phyloP scores from a whole-genome alignment of 2,113 vertebrate genomes.

The Phalacrocorax aristotelis region DNA sequence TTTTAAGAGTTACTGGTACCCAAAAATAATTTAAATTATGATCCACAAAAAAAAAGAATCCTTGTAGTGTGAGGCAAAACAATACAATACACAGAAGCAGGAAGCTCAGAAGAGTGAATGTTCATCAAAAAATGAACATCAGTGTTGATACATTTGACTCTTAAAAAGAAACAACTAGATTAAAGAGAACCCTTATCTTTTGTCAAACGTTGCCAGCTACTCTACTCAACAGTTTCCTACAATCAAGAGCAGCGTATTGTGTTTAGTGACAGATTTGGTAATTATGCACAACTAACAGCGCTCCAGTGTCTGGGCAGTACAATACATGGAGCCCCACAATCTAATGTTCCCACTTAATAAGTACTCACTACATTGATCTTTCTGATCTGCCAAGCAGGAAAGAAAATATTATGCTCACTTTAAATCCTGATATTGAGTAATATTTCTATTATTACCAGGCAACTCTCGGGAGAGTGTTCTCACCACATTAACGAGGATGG shows the following conservation, averaged over 20 bases:
- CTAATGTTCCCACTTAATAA: conserved; percentile 28
- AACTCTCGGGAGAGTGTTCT: not conserved
- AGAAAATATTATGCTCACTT: not conserved
- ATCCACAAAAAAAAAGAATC: not conserved
- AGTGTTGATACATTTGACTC: not conserved
- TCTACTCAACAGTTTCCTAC: not conserved
- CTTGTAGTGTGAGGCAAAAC: not conserved
- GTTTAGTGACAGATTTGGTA: not conserved
- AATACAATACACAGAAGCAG: not conserved
- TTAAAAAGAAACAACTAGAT: not conserved
- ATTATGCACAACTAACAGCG: not conserved
- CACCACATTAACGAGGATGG: not conserved
- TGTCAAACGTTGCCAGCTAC: not conserved
- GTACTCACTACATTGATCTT: conserved; percentile 2
- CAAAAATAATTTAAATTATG: not conserved
- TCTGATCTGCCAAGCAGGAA: not conserved
- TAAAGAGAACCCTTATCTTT: not conserved
- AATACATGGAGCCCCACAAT: conserved; percentile 31
- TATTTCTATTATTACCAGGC: not conserved
- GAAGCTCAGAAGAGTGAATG: not conserved
- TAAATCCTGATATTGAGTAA: conserved; percentile 16
- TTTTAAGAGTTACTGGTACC: not conserved
- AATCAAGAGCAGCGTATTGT: not conserved
- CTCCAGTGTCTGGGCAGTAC: not conserved
- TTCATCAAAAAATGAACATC: not conserved